Base-by-base conservation (phyloP, 2,113 vertebrate species). In the Caranx ignobilis region DNA sequence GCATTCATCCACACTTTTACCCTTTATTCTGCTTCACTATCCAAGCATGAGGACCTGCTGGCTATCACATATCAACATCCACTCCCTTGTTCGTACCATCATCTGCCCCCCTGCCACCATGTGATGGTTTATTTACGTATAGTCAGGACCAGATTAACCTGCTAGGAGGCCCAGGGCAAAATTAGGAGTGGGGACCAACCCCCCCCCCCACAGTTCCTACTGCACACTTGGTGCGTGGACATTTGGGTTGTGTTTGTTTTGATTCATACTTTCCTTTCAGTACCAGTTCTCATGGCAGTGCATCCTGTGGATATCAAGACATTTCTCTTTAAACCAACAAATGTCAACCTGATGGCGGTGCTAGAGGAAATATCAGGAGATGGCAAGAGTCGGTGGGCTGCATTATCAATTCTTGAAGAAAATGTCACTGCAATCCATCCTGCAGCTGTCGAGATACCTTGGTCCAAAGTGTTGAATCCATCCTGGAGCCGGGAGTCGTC, bases 91-190 rank as follows among this genome's bases (percentile, higher is more conserved):
- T 21, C 39, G 32, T 43, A 8, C 37, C 54, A 45, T n/a, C 35
- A 21, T 2, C 13, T 74, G 35, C 12, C 59, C 32, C 11, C 18
- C 16, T 73, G 34, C 32, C 31, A 43, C 13, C 10, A 54, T 63
- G 10, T 69, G 50, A 71, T 71, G 55, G 4, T 68, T 37, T 48
- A 57, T 37, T 67, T 69, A 39, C 43, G 11, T 56, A n/a, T 31
- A 19, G 16, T 62, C 45, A 54, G 21, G 6, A 35, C 3, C 12
- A 18, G 9, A 70, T 77, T n/a, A 70, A 8, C 11, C 18, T 34
- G 34, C 50, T 4, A 48, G 47, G 5, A 16, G 50, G n/a, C n/a
- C n/a, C n/a, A 54, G 52, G n/a, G 52, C n/a, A 54, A 54, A 54
- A 21, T 31, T 26, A 31, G 11, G n/a, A 55, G 54, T 13, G 5